phyloP scores from a whole-genome alignment of 2,797 vertebrate genomes.

The Limnodromus scolopaceus region DNA sequence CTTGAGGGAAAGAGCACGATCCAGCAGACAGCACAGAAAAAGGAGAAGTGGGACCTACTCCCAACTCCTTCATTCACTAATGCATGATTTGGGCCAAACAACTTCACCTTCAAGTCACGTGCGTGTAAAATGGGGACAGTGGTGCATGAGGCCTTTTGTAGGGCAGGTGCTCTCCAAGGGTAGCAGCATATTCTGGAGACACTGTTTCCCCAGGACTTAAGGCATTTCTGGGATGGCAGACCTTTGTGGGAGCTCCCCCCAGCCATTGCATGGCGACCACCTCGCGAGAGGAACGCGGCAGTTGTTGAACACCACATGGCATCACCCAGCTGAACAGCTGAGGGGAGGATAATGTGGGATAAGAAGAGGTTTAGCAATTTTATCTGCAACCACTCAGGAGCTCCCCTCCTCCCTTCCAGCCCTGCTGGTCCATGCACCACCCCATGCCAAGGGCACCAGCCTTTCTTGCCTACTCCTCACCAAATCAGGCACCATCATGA shows the following conservation, averaged over 20 bases:
- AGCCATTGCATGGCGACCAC: rapidly evolving
- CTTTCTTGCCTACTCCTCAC: neutral
- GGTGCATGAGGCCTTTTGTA: rapidly evolving
- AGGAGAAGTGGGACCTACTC: neutral
- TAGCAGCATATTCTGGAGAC: neutral
- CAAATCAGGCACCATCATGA: rapidly evolving
- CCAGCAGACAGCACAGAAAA: neutral
- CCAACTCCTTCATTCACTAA: neutral
- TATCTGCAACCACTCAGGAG: neutral
- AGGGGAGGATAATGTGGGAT: neutral
- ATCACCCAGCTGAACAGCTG: constrained; percentile 7
- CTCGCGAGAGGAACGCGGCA: rapidly evolving
- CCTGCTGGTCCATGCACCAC: neutral
- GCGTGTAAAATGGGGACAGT: rapidly evolving
- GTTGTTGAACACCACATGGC: neutral
- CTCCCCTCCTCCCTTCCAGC: neutral
- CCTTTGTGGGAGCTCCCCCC: neutral
- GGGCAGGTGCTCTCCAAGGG: neutral
- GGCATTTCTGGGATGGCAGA: neutral
- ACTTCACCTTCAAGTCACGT: neutral
- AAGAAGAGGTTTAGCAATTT: neutral
- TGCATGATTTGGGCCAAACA: rapidly evolving
- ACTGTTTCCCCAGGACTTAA: neutral
- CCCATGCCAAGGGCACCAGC: rapidly evolving
- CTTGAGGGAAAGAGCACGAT: neutral